Evolutionary conservation across 2,888 invertebrate genomes (phyloP).

Genomic region (Leucophenga montana): DNA sequence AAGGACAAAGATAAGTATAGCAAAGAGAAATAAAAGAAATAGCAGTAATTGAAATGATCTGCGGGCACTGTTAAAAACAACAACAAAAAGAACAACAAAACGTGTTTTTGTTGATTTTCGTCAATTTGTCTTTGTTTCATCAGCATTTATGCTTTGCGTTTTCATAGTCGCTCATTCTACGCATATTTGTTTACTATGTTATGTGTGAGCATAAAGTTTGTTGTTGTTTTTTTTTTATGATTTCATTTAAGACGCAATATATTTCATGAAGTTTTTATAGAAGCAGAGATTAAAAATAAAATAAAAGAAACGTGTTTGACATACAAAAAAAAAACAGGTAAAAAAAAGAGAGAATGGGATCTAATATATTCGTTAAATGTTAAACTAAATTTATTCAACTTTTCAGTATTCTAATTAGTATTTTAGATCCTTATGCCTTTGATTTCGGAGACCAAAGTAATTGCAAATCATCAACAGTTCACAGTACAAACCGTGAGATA

Average conservation of each 20-base stretch:
- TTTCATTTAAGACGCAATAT: conserved; percentile 45
- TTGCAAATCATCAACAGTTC: too few species aligned
- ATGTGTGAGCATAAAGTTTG: conserved; percentile 29
- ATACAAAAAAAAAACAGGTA: conserved; percentile 23
- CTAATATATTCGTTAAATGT: not conserved
- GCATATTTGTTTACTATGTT: conserved; percentile 60
- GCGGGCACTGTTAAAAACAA: too few species aligned
- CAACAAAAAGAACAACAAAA: conserved; percentile 41
- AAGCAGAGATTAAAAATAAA: conserved; percentile 4
- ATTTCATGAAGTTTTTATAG: not conserved
- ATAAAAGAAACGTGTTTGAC: conserved; percentile 22
- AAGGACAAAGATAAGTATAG: too few species aligned
- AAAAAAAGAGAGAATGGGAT: not conserved
- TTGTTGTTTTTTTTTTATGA: conserved; percentile 31
- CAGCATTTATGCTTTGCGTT: conserved; percentile 43
- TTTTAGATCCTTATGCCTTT: too few species aligned
- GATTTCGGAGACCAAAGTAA: too few species aligned
- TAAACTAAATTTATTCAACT: not conserved
- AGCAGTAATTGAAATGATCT: not conserved
- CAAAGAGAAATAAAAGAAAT: not conserved
- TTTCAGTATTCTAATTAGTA: too few species aligned
- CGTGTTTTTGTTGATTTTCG: conserved; percentile 45
- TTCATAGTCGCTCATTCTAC: conserved; percentile 51
- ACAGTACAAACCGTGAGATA: too few species aligned
- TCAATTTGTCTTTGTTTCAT: conserved; percentile 43